A percentile compares a stretch with the other conserved stretches of the same genome.
These are phyloP conservation scores for Drosophila nebulosa DNA, from an alignment of 1,140 invertebrate species.

Conservation along the genomic window DNA sequence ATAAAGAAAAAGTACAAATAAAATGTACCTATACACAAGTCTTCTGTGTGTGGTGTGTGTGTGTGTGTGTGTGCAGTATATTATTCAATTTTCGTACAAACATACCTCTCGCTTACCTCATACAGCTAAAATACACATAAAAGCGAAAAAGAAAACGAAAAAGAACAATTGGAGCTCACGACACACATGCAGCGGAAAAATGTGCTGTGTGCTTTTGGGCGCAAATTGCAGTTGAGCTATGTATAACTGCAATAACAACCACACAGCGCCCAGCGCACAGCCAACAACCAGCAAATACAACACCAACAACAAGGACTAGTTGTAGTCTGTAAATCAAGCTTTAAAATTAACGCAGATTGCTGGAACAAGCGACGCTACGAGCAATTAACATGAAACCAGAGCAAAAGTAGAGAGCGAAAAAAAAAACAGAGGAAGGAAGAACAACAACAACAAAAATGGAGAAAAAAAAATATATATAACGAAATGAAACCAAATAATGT, in stretches of 20 bases:
- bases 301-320: slow-evolving; percentile 12
- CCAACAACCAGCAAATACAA: slow-evolving; percentile 1
- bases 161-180: background rate
- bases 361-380: slow-evolving; percentile 75
- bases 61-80: too few species aligned
- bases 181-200: slow-evolving; percentile 10
- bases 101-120: slow-evolving; percentile 5
- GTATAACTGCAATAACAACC: slow-evolving; percentile 33
- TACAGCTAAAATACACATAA: background rate
- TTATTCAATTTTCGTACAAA: background rate
- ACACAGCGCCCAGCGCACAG: background rate
- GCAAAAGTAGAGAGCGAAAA: slow-evolving; percentile 38
- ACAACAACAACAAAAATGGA: slow-evolving; percentile 29
- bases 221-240: slow-evolving; percentile 55
- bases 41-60: background rate
- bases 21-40: background rate
- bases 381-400: slow-evolving; percentile 77
- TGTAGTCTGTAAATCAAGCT: slow-evolving; percentile 75
- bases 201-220: slow-evolving; percentile 46
- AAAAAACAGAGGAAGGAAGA: slow-evolving; percentile 37
- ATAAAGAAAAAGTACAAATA: background rate
- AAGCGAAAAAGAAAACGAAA: too few species aligned
- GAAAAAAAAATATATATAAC: slow-evolving; percentile 18
- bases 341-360: slow-evolving; percentile 79
- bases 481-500: slow-evolving; percentile 39